These are phyloP conservation scores for Podarcis raffonei DNA, from an alignment of 2,113 vertebrate species.

Conservation along the genomic window DNA sequence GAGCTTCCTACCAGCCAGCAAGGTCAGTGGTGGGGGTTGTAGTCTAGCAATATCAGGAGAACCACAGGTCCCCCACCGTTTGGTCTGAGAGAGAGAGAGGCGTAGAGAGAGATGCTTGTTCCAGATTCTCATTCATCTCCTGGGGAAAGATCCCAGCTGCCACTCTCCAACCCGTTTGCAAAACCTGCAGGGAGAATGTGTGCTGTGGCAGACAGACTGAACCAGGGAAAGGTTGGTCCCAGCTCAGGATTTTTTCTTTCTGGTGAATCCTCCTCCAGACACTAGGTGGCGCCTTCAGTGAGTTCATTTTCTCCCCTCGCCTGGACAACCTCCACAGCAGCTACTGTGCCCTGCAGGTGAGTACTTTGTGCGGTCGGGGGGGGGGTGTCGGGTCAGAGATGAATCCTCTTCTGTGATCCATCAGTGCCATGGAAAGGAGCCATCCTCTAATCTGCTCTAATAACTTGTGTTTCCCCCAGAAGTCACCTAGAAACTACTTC, in stretches of 20 bases:
- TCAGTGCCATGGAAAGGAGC: not conserved
- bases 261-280: slow-evolving; percentile 72
- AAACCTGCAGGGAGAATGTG: not conserved
- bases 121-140: not conserved
- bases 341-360: slow-evolving; percentile 94
- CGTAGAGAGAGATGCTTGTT: not conserved
- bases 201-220: not conserved
- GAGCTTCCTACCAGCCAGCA: not conserved
- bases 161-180: not conserved
- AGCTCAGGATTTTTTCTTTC: not conserved
- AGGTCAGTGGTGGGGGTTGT: not conserved
- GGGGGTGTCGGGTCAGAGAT: too few relatives aligned
- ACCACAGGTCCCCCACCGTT: too few relatives aligned
- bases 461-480: not conserved
- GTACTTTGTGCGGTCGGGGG: not conserved
- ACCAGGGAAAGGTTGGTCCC: not conserved
- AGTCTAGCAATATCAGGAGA: too few relatives aligned
- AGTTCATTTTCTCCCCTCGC: slow-evolving; percentile 95
- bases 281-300: slow-evolving; percentile 89
- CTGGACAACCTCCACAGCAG: slow-evolving; percentile 98
- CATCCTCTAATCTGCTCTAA: not conserved
- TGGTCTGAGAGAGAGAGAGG: not conserved
- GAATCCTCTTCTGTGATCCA: fast-evolving
- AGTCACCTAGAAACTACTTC: not conserved
- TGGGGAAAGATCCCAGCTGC: not conserved